Evolutionary conservation across 2,797 vertebrate species (phyloP).

Genomic region (Catostomus latipinnis): DNA sequence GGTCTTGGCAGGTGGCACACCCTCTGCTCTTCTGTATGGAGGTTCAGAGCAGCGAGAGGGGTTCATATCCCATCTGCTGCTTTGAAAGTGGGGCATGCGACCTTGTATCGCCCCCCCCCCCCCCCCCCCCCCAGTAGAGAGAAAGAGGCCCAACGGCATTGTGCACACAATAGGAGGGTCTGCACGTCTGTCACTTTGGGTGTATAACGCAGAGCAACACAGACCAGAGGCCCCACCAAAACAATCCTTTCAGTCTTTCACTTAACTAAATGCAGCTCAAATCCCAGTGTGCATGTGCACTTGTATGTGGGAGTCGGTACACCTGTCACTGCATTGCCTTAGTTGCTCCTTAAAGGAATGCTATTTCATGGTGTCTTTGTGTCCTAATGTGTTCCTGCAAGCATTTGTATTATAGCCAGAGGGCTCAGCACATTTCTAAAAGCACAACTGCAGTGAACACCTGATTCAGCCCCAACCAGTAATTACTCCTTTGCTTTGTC

Average conservation of each 20-base stretch:
- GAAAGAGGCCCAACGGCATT: conserved; percentile 14
- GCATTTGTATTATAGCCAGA: conserved; percentile 9
- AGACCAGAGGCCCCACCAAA: conserved; percentile 46
- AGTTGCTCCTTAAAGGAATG: conserved; percentile 36
- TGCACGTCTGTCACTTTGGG: conserved; percentile 74
- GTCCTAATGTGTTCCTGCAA: conserved; percentile 34
- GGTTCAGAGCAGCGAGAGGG: conserved; percentile 49
- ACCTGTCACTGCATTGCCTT: conserved; percentile 27
- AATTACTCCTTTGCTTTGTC: conserved; percentile 11
- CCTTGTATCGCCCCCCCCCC: conserved; percentile 72
- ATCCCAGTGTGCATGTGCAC: too few relatives aligned
- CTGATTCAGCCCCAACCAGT: conserved; percentile 8
- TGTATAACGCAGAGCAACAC: conserved; percentile 63
- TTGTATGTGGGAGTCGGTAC: conserved; percentile 42
- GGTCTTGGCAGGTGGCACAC: conserved; percentile 59
- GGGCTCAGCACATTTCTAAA: conserved; percentile 34
- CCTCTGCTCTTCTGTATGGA: conserved; percentile 54
- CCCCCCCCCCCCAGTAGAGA: conserved; percentile 67
- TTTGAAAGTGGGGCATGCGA: conserved; percentile 70
- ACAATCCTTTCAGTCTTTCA: conserved; percentile 73
- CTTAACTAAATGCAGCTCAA: conserved; percentile 72
- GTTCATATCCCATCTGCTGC: conserved; percentile 66
- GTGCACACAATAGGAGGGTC: conserved; percentile 70
- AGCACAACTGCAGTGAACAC: conserved; percentile 29
- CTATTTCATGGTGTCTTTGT: conserved; percentile 42